Evolutionary conservation across 1,140 invertebrate species (phyloP).

Genomic region (Caenorhabditis inopinata): DNA sequence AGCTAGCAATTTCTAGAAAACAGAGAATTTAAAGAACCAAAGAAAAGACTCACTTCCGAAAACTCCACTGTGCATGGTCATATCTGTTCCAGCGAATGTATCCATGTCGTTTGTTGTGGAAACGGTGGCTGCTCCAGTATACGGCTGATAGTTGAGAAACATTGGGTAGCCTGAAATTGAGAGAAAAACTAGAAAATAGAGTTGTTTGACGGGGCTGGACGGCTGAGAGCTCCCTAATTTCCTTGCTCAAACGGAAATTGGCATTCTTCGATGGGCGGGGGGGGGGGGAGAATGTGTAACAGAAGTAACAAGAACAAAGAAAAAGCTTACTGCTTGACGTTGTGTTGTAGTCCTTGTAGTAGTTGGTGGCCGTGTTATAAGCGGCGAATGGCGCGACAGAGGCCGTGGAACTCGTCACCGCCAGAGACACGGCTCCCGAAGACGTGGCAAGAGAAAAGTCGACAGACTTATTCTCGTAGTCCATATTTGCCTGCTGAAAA

Average conservation of each 20-base stretch:
- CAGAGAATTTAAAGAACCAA: too few species aligned
- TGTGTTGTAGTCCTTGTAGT: constrained; percentile 8
- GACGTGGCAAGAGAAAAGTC: background rate
- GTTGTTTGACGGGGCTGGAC: background rate
- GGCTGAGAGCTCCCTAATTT: background rate
- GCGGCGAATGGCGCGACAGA: background rate
- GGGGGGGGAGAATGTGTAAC: background rate
- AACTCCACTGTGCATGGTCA: background rate
- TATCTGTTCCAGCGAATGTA: background rate
- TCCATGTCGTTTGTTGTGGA: background rate
- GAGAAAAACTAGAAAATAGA: background rate
- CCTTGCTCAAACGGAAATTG: background rate
- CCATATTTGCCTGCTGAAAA: background rate
- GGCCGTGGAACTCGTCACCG: background rate
- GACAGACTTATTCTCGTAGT: background rate
- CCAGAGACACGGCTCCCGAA: background rate
- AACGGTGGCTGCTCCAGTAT: background rate
- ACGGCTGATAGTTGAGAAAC: background rate
- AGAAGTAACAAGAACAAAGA: background rate
- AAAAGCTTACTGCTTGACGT: background rate
- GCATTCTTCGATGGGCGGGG: background rate
- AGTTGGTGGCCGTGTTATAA: background rate
- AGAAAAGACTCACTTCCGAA: background rate
- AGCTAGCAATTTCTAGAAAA: too few species aligned
- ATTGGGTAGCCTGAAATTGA: background rate